Conservation (phyloP, 2,888 invertebrate species). For the Cephus pulcher region DNA sequence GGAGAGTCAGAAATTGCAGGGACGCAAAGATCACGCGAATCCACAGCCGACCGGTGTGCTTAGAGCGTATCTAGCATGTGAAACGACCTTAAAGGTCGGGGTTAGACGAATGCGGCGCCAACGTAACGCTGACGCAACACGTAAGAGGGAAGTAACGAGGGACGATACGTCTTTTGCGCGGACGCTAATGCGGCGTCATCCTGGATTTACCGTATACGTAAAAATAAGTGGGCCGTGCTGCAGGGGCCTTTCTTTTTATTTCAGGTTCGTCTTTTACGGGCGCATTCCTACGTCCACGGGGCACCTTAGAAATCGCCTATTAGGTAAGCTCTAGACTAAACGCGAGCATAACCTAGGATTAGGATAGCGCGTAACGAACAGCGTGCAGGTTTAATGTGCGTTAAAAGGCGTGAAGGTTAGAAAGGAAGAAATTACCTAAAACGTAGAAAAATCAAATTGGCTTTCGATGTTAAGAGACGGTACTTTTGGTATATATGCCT, state of each 20-base stretch:
- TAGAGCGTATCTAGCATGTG: not conserved
- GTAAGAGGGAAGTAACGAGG: conserved; percentile 41
- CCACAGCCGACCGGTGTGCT: not conserved
- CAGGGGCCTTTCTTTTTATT: not conserved
- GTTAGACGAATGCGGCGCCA: conserved; percentile 56
- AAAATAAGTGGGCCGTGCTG: not conserved
- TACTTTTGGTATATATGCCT: not conserved
- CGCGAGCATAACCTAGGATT: conserved; percentile 9
- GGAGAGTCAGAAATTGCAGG: not conserved
- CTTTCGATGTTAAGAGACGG: not conserved
- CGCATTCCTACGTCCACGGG: not conserved
- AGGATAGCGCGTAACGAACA: conserved; percentile 1
- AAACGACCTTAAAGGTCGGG: not conserved
- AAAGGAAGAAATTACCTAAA: not conserved
- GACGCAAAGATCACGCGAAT: not conserved
- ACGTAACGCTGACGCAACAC: conserved; percentile 59
- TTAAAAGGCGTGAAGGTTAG: not conserved
- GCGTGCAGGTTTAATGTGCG: not conserved
- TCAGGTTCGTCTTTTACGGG: conserved; percentile 6
- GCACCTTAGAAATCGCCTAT: conserved; percentile 4
- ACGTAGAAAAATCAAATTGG: not conserved
- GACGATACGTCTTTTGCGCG: conserved; percentile 39
- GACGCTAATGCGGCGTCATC: conserved; percentile 24
- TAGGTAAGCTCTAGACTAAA: conserved; percentile 7
- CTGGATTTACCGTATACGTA: conserved; percentile 10